Percentiles rank a stretch among this genome's conserved stretches.
These are phyloP conservation scores for Sarotherodon lohbergeri DNA, from an alignment of 2,113 vertebrate genomes.

Conservation along the genomic window DNA sequence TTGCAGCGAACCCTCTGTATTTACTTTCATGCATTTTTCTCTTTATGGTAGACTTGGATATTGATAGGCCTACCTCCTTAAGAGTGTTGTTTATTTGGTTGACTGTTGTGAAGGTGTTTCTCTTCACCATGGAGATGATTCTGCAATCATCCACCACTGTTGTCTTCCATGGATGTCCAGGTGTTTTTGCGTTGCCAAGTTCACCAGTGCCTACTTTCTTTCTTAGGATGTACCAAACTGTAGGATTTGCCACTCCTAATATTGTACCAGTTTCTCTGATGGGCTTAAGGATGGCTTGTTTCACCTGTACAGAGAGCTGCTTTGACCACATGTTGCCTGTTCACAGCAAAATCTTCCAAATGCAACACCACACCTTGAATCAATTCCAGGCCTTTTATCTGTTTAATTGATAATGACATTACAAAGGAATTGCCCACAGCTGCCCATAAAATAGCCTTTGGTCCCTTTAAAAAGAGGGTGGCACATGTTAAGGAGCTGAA, in stretches of 20 bases:
- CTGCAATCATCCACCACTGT: neutral
- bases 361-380: neutral
- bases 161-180: neutral
- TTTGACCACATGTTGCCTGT: neutral
- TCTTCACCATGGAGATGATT: neutral
- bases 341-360: neutral
- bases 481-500: neutral
- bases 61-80: neutral
- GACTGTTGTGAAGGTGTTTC: neutral
- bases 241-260: neutral
- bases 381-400: neutral
- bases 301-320: neutral
- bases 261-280: neutral
- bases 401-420: neutral
- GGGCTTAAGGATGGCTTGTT: neutral
- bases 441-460: neutral
- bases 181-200: neutral
- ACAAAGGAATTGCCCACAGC: neutral
- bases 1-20: neutral
- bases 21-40: neutral
- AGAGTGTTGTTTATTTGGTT: neutral
- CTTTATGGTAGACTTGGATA: neutral
- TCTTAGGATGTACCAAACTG: neutral
- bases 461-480: neutral
- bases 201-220: neutral